These are phyloP conservation scores for Parambassis ranga DNA, from an alignment of 2,797 vertebrate species.

Conservation along the genomic window DNA sequence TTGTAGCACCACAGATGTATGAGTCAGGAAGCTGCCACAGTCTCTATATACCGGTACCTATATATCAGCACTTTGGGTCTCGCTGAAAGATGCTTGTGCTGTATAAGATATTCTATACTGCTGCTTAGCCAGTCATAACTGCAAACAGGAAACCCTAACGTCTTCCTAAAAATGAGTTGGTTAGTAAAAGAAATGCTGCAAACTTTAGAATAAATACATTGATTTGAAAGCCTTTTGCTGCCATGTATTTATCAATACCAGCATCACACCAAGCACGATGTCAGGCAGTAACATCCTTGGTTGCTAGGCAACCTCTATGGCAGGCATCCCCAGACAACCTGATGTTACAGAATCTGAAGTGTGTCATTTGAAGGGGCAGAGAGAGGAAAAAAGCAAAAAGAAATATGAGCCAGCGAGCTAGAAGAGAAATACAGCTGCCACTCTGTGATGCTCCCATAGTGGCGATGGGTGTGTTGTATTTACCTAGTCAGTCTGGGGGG, in stretches of 20 bases:
- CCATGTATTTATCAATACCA: conserved; percentile 63
- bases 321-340: conserved; percentile 69
- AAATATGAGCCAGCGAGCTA: conserved; percentile 66
- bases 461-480: conserved; percentile 80
- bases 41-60: too few species aligned
- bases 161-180: conserved; percentile 13
- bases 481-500: conserved; percentile 89
- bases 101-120: not conserved
- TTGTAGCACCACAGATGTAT: conserved; percentile 40
- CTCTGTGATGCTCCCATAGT: conserved; percentile 54
- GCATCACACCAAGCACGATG: conserved; percentile 48
- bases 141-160: not conserved
- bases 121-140: not conserved
- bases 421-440: conserved; percentile 61
- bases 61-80: conserved; percentile 23
- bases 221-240: conserved; percentile 49
- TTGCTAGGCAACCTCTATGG: conserved; percentile 75
- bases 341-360: conserved; percentile 75
- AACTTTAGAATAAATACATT: conserved; percentile 61
- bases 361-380: conserved; percentile 59
- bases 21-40: conserved; percentile 40
- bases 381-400: conserved; percentile 46
- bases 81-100: conserved; percentile 2
- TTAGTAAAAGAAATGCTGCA: conserved; percentile 30
- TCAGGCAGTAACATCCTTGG: conserved; percentile 75